Evolutionary conservation across 2,797 vertebrate species (phyloP), one percentile per base, ranked within the genome.

Genomic region (Dipus sagitta): DNA sequence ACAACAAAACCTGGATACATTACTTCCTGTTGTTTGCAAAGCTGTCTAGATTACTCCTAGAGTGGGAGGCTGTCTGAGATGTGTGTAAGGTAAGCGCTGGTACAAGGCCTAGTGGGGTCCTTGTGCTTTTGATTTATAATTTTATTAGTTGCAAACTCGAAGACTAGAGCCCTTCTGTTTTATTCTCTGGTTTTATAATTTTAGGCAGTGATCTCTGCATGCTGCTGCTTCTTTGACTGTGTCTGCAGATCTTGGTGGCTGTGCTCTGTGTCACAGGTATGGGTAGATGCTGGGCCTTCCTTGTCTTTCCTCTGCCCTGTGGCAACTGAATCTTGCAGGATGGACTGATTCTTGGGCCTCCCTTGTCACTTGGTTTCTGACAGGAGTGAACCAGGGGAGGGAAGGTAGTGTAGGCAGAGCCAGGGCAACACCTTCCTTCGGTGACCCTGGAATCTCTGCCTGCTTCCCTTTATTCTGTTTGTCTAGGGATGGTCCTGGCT

Each of bases 71-170:
- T 75, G 93, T 86, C 21, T 70, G 76, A 88, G 91, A 74, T 76
- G 60, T 9, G 0, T 4, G 4, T 28, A 54, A 83, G 32, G 4
- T n/a, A 54, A 83, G 32, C 9, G 21, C 20, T 62, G n/a, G 47
- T 34, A 65, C 17, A 79, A 77, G 85, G 3, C 86, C n/a, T 68
- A 81, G 34, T 54, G 3, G 74, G 74, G 89, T 84, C 92, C 52
- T 74, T 60, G 3, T 86, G 86, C 60, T 87, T 96, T 95, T 81
- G 76, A 93, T 96, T 94, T 96, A 90, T 95, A 94, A 93, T 96
- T 96, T 95, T 52, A 85, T 89, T 93, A 94, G 74, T 68, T 79
- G 84, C 7, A 71, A 82, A 93, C 87, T 88, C 88, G 89, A 93
- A 97, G 83, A n/a, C 24, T 18, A 8, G 60, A 30, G 86, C 65